Base-by-base conservation (phyloP, 1,140 invertebrate species). In the Monochamus saltuarius region DNA sequence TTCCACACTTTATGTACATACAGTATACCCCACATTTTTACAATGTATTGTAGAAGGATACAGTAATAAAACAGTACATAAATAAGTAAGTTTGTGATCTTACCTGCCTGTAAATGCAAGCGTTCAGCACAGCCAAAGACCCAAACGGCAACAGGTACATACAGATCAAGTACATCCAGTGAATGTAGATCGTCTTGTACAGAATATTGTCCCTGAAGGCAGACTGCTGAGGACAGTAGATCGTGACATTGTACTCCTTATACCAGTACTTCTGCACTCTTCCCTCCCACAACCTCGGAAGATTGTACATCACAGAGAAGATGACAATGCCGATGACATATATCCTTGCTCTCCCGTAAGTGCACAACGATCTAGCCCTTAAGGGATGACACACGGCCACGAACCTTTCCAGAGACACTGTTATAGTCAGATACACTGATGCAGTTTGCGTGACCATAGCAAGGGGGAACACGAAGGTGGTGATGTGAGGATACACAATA, bases 341-440 rank as follows among this genome's bases (percentile, higher is more conserved):
- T 61, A 90, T 83, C 37, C 91, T 84, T 4, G 95, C 93, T 37
- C 95, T 82, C 1, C 91, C 87, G 69, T 94, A 94, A 0, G 94
- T 98, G 77, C 95, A 98, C 46, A 97, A 83, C 0, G 89, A 89
- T 43, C 92, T 83, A 0, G 94, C 94, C 60, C 86, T 84, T 7
- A 98, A 80, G 0, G 95, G 95, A 77, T 97, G 92, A 73, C 95
- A 98, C 0, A 99, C 96, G 1, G 95, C 96, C 39, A 98, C 91
- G 79, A 95, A 98, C 45, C 96, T 83, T 77, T 99, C 96, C 65
- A 97, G 83, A 0, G 96, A 98, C 38, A 98, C 96, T 1, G 92
- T 93, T 45, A 98, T 85, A 0, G 96, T 98, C 63, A 97, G 83
- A 81, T 97, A 99, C 43, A 97, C 92, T 13, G 93, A 95, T 29